phyloP scores from a whole-genome alignment of 1,140 invertebrate genomes.

The Drosophila ogumai region DNA sequence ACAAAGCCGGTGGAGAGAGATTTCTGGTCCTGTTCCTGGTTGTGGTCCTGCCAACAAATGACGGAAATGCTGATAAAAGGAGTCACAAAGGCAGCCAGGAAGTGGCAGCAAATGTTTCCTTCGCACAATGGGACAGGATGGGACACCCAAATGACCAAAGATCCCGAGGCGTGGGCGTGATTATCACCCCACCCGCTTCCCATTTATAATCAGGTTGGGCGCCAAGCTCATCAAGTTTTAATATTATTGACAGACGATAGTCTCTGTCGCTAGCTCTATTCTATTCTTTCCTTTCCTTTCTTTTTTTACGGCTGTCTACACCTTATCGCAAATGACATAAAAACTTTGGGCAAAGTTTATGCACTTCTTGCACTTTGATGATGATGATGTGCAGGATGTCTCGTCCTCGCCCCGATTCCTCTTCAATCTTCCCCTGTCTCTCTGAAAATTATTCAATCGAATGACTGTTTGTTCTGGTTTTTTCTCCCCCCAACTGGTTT shows the following conservation, averaged over 20 bases:
- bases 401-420: neutral
- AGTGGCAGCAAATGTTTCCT: constrained; percentile 60
- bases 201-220: constrained; percentile 53
- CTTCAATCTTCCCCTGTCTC: neutral
- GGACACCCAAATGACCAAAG: constrained; percentile 53
- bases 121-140: constrained; percentile 47
- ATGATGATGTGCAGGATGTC: constrained; percentile 54
- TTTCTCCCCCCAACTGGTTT: constrained; percentile 44
- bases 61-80: constrained; percentile 66
- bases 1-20: constrained; percentile 23
- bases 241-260: constrained; percentile 55
- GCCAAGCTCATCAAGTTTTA: constrained; percentile 68
- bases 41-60: constrained; percentile 49
- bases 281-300: constrained; percentile 5
- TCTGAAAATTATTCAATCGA: constrained; percentile 70
- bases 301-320: constrained; percentile 14
- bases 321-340: constrained; percentile 58
- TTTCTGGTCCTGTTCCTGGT: neutral
- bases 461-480: constrained; percentile 70
- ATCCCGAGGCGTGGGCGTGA: constrained; percentile 7
- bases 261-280: constrained; percentile 3
- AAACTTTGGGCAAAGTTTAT: constrained; percentile 59
- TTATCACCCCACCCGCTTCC: constrained; percentile 2
- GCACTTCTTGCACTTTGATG: constrained; percentile 60
- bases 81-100: constrained; percentile 62